phyloP scores from a whole-genome alignment of 2,888 invertebrate genomes.

The Pycnomerus fuliginosus region DNA sequence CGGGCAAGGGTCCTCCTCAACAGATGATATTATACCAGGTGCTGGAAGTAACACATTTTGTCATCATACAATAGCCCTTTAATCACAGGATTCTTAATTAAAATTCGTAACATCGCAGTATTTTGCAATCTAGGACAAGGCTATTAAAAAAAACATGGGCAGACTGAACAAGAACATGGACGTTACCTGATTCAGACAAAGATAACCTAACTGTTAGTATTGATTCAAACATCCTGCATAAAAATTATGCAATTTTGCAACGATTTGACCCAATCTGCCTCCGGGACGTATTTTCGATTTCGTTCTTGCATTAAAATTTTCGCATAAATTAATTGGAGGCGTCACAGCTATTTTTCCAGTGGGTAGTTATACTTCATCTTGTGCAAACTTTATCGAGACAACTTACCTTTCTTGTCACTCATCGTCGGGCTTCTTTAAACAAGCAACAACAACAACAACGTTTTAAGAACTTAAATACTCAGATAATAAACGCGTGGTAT shows the following conservation, averaged over 20 bases:
- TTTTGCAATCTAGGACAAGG: slow-evolving; percentile 53
- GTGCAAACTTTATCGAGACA: slow-evolving; percentile 1
- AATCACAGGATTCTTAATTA: slow-evolving; percentile 36
- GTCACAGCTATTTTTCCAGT: too few species aligned
- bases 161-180: slow-evolving; percentile 47
- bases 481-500: too few species aligned
- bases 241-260: slow-evolving; percentile 44
- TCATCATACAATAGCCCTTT: slow-evolving; percentile 50
- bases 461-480: not conserved
- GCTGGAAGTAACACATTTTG: slow-evolving; percentile 52
- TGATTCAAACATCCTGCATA: slow-evolving; percentile 52
- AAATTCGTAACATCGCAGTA: slow-evolving; percentile 48
- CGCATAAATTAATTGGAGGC: too few species aligned
- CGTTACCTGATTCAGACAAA: slow-evolving; percentile 47
- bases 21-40: slow-evolving; percentile 45
- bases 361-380: not conserved
- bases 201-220: slow-evolving; percentile 50
- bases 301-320: too few species aligned
- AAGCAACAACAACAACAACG: slow-evolving; percentile 13
- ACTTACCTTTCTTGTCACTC: slow-evolving; percentile 46
- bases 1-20: slow-evolving; percentile 38
- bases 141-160: slow-evolving; percentile 45
- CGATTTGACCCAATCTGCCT: slow-evolving; percentile 28
- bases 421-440: slow-evolving; percentile 23
- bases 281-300: too few species aligned